Conservation (phyloP, 1,140 invertebrate genomes). For the Nephotettix cincticeps region DNA sequence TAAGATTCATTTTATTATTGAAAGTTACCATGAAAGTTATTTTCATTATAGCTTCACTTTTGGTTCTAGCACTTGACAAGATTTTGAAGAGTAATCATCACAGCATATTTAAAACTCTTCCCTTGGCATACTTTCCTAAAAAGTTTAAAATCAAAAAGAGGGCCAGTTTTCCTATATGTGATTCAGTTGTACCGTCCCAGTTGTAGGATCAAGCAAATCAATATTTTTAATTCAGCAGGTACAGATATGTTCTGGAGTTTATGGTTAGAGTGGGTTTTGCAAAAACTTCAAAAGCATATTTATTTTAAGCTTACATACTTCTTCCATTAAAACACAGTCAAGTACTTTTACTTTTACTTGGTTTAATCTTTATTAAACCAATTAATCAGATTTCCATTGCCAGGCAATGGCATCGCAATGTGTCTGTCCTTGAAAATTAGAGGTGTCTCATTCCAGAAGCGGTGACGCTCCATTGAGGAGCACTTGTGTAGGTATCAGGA, state of each 20-base stretch:
- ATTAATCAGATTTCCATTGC: background rate
- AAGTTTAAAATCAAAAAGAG: constrained; percentile 26
- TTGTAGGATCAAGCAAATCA: background rate
- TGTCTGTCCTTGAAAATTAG: too few species aligned
- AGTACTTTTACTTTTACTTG: too few species aligned
- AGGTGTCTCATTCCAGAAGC: too few species aligned
- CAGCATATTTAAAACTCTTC: background rate
- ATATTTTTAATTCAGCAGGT: too few species aligned
- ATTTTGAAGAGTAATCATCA: background rate
- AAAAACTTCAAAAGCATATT: constrained; percentile 36
- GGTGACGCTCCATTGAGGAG: too few species aligned
- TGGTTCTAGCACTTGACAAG: background rate
- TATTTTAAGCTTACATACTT: constrained; percentile 34
- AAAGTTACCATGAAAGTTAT: background rate
- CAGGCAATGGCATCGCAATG: constrained; percentile 3
- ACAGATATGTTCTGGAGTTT: too few species aligned
- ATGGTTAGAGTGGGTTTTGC: too few species aligned
- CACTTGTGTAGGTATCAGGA: too few species aligned
- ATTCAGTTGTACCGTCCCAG: too few species aligned
- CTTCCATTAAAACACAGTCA: constrained; percentile 30
- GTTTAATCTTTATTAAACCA: constrained; percentile 1
- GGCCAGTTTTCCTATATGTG: constrained; percentile 34
- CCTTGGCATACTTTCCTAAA: background rate
- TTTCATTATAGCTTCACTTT: background rate
- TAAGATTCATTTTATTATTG: background rate